phyloP scores from a whole-genome alignment of 2,888 invertebrate genomes.

The Lamellibrachia satsuma region DNA sequence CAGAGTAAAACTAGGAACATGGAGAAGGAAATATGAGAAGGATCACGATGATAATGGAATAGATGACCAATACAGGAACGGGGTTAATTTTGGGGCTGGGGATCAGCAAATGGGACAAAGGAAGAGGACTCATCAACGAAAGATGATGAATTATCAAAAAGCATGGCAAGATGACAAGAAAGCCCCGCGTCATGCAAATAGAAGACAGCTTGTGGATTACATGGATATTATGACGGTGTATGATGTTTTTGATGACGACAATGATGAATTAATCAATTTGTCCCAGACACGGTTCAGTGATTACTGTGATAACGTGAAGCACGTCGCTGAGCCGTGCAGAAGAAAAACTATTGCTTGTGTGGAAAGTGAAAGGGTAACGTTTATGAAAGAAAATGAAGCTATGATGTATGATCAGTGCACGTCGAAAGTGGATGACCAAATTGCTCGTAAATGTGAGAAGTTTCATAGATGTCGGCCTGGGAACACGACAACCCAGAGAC shows the following conservation, averaged over 20 bases:
- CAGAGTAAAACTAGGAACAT: neutral
- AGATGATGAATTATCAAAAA: neutral
- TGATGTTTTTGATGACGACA: neutral
- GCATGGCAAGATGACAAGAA: neutral
- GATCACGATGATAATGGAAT: neutral
- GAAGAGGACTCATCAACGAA: neutral
- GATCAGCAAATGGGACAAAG: neutral
- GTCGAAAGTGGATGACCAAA: neutral
- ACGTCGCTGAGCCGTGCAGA: neutral
- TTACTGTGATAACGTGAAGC: neutral
- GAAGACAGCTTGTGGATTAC: neutral
- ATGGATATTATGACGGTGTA: neutral
- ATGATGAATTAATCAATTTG: neutral
- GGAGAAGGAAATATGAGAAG: neutral
- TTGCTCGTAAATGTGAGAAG: neutral
- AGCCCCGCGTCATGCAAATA: neutral
- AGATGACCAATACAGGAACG: neutral
- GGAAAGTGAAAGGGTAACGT: neutral
- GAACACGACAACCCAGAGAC: neutral
- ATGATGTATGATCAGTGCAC: neutral
- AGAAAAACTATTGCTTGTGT: neutral
- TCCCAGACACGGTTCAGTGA: neutral
- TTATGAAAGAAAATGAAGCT: neutral
- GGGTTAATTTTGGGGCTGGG: neutral
- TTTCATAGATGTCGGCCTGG: neutral